These are phyloP conservation scores for Psittacula echo DNA, from an alignment of 2,797 vertebrate species.

Conservation along the genomic window DNA sequence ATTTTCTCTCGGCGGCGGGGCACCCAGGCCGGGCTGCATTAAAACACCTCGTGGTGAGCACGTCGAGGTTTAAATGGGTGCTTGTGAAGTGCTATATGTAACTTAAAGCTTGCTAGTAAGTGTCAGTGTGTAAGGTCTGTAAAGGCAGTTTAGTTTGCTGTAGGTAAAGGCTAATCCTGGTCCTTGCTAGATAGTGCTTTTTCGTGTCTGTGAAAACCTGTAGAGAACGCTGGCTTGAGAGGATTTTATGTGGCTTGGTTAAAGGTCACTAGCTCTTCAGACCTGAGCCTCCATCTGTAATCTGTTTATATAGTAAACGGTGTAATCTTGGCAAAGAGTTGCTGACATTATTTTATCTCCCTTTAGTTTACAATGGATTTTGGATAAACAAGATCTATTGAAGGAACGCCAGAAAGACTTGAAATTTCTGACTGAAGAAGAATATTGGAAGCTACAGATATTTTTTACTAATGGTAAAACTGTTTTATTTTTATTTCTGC, in stretches of 20 bases:
- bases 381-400: conserved; percentile 98
- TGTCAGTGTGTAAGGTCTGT: fast-evolving
- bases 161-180: neutral
- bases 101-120: neutral
- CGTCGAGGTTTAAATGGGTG: neutral
- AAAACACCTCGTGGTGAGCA: fast-evolving
- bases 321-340: neutral
- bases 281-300: neutral
- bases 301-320: neutral
- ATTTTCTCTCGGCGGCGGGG: neutral
- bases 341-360: conserved; percentile 49
- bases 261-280: neutral
- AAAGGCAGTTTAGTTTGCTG: neutral
- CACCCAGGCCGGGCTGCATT: neutral
- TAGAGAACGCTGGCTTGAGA: neutral
- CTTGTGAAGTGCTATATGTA: fast-evolving
- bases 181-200: too few relatives aligned
- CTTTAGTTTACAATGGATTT: conserved; percentile 95
- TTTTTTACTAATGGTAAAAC: conserved; percentile 98
- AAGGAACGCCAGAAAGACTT: conserved; percentile 98
- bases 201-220: neutral
- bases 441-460: conserved; percentile 99
- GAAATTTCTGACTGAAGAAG: conserved; percentile 96
- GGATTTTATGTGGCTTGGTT: fast-evolving
- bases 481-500: neutral